Evolutionary conservation across 2,113 vertebrate species (phyloP).

Genomic region (Peromyscus polionotus): DNA sequence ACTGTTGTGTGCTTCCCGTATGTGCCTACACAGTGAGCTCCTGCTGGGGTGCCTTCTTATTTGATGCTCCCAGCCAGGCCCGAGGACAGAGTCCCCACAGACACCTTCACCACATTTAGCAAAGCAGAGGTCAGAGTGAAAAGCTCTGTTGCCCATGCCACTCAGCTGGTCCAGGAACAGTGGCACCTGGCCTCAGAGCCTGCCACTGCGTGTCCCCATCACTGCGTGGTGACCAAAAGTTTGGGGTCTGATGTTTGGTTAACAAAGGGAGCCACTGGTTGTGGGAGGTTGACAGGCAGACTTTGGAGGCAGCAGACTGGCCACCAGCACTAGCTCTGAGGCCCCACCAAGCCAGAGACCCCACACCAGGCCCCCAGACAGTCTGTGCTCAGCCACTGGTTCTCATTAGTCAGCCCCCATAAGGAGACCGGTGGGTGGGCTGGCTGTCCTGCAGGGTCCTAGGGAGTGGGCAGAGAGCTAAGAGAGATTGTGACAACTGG

Average conservation of each 20-base stretch:
- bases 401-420: background rate
- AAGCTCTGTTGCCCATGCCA: fast-evolving
- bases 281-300: background rate
- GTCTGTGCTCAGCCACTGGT: fast-evolving
- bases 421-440: background rate
- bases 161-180: background rate
- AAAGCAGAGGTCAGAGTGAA: background rate
- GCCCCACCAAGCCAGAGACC: background rate
- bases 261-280: background rate
- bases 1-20: fast-evolving
- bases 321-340: background rate
- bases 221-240: fast-evolving
- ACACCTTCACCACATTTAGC: fast-evolving
- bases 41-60: fast-evolving
- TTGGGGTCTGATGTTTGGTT: background rate
- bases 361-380: background rate
- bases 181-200: background rate
- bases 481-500: background rate
- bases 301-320: background rate
- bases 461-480: background rate
- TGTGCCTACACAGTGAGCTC: fast-evolving
- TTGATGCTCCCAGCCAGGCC: background rate
- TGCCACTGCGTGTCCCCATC: fast-evolving
- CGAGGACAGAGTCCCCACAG: fast-evolving
- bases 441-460: no score